These are phyloP conservation scores for Xenopus laevis DNA, from an alignment of 2,113 vertebrate species.

Conservation along the genomic window DNA sequence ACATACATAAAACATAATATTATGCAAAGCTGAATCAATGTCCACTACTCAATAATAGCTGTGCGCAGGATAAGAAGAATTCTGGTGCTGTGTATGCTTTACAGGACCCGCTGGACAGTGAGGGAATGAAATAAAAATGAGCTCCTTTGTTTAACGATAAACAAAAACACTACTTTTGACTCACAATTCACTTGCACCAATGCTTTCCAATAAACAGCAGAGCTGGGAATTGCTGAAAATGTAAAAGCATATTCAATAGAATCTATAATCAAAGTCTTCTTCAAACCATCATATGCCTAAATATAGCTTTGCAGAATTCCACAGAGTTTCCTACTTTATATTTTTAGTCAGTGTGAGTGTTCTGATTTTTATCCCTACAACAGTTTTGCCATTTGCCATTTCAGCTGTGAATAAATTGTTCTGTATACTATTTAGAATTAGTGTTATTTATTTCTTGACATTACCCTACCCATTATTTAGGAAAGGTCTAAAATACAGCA, in stretches of 20 bases:
- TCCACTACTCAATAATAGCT: neutral
- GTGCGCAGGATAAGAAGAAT: neutral
- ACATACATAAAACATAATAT: conserved; percentile 3
- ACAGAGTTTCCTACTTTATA: neutral
- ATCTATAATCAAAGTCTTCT: neutral
- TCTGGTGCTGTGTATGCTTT: too few relatives aligned
- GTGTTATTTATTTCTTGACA: too few relatives aligned
- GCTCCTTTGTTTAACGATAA: neutral
- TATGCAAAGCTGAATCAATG: neutral
- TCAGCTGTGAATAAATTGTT: too few relatives aligned
- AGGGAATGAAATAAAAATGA: neutral
- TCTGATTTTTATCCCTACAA: too few relatives aligned
- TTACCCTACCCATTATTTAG: too few relatives aligned
- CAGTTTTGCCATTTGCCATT: too few relatives aligned
- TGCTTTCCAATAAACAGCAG: neutral
- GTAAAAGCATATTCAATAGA: neutral
- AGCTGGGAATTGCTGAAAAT: neutral
- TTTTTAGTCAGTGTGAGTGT: neutral
- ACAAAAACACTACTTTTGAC: neutral
- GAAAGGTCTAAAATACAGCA: too few relatives aligned
- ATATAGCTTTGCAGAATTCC: neutral
- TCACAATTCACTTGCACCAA: neutral
- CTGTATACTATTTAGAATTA: too few relatives aligned
- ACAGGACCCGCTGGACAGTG: neutral
- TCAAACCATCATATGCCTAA: neutral